Evolutionary conservation across 2,797 vertebrate genomes (phyloP).

Genomic region (Rousettus madagascariensis): DNA sequence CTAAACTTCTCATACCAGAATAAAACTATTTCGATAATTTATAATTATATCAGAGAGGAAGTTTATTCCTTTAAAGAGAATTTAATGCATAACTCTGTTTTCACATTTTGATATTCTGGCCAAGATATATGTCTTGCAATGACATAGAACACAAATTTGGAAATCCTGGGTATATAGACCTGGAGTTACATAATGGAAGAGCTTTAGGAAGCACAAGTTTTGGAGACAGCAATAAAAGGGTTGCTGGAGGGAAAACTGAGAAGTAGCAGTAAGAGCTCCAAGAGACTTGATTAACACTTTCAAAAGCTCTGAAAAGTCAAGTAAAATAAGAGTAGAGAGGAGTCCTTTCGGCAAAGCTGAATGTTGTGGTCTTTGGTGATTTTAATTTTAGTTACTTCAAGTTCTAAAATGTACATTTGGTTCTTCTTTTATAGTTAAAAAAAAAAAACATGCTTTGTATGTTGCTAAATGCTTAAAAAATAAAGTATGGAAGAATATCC

Average conservation of each 20-base stretch:
- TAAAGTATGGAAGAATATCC: background rate
- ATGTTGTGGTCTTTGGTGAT: background rate
- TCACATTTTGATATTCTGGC: background rate
- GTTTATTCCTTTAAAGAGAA: background rate
- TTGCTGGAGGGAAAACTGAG: background rate
- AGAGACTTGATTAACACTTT: background rate
- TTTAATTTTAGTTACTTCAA: background rate
- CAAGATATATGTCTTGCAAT: background rate
- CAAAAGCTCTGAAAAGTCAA: background rate
- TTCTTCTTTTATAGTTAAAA: background rate
- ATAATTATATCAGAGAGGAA: background rate
- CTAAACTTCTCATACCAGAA: background rate
- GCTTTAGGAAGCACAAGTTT: background rate
- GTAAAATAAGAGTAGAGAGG: background rate
- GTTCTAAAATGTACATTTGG: background rate
- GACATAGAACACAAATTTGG: background rate
- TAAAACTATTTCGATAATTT: constrained; percentile 4
- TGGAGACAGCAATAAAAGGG: background rate
- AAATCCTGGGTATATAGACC: background rate
- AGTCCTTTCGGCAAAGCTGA: background rate
- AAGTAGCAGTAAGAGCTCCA: background rate
- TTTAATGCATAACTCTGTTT: background rate
- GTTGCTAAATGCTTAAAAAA: constrained; percentile 15
- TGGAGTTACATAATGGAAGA: background rate
- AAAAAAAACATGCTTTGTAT: background rate